Percentiles rank a stretch among this genome's conserved stretches.
phyloP scores from a whole-genome alignment of 2,888 invertebrate species.

The Eupithecia exiguata region DNA sequence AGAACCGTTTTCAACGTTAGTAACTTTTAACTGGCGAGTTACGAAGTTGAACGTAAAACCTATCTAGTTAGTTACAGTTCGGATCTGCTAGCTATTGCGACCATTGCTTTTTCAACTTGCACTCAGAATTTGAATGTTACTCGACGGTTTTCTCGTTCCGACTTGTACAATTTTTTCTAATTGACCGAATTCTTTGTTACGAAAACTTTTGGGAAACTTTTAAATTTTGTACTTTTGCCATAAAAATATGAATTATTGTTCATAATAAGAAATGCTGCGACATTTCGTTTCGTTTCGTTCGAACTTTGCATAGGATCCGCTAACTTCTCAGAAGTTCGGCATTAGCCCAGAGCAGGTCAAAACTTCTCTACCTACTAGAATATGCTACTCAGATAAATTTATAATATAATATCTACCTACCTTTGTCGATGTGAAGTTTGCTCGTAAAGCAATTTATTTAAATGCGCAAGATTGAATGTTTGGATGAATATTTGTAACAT shows the following conservation, averaged over 20 bases:
- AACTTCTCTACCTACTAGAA: conserved; percentile 1
- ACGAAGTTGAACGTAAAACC: conserved; percentile 36
- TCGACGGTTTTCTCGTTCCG: neutral
- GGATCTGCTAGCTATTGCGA: neutral
- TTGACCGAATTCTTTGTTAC: neutral
- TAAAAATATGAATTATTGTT: conserved; percentile 1
- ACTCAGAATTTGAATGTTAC: neutral
- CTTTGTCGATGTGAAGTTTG: neutral
- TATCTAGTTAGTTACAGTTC: conserved; percentile 2
- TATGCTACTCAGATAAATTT: conserved; percentile 4
- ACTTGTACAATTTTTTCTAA: neutral
- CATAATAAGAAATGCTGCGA: neutral
- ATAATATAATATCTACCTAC: neutral
- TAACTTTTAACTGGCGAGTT: conserved; percentile 51
- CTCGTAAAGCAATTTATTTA: conserved; percentile 7
- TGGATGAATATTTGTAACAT: too few species aligned
- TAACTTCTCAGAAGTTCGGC: conserved; percentile 3
- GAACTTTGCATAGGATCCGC: conserved; percentile 1
- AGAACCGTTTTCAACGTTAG: conserved; percentile 37
- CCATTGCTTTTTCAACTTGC: neutral
- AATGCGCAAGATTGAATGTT: neutral
- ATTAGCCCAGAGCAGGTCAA: conserved; percentile 3
- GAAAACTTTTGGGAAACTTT: neutral
- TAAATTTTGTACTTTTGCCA: neutral
- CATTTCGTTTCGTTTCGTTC: conserved; percentile 3